These are phyloP conservation scores for Euspilapteryx auroguttella DNA, from an alignment of 2,888 invertebrate species.

Conservation along the genomic window DNA sequence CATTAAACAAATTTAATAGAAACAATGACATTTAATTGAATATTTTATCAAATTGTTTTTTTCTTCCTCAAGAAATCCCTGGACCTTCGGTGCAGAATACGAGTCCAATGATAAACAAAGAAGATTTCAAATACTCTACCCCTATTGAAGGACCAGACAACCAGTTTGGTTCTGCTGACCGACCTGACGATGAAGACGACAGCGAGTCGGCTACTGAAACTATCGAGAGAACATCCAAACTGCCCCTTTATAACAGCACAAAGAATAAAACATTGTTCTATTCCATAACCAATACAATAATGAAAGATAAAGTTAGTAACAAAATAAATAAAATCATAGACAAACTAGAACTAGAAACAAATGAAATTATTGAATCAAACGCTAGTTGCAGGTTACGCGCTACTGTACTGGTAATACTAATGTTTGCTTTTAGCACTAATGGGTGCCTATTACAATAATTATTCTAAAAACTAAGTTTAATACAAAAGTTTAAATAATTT, in stretches of 20 bases:
- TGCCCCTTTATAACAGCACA: conserved; percentile 16
- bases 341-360: conserved; percentile 1
- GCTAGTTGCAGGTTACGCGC: neutral
- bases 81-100: conserved; percentile 65
- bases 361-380: neutral
- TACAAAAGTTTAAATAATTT: too few species aligned
- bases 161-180: conserved; percentile 72
- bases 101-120: conserved; percentile 53
- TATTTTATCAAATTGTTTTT: conserved; percentile 7
- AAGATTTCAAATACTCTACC: conserved; percentile 53
- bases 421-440: too few species aligned
- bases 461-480: too few species aligned
- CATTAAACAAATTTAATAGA: conserved; percentile 5
- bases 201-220: conserved; percentile 19
- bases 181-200: conserved; percentile 67
- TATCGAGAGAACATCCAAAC: conserved; percentile 10
- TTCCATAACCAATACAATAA: conserved; percentile 15
- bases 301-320: conserved; percentile 44
- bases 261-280: conserved; percentile 22
- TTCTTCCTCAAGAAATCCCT: conserved; percentile 67
- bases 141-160: conserved; percentile 62
- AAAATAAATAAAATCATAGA: conserved; percentile 24
- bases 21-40: neutral
- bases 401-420: too few species aligned
- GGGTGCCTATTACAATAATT: too few species aligned